Conservation (phyloP, 30 jellyfish, hydroid and myxozoan genomes). For the Pseudorhiza aurosa region DNA sequence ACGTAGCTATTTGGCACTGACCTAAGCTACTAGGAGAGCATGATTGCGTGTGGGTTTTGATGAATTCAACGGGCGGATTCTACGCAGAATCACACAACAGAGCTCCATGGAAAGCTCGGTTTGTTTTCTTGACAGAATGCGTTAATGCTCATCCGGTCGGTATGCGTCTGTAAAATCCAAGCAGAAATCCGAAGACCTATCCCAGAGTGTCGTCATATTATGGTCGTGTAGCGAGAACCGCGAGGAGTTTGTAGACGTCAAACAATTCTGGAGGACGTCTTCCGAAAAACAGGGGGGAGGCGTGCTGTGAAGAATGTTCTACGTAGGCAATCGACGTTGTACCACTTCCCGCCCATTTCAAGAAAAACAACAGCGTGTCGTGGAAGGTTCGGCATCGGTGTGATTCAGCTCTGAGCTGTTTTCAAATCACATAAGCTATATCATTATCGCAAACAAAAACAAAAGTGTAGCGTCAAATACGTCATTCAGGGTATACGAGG, state of each 20-base stretch:
- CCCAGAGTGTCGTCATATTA: slow-evolving; percentile 34
- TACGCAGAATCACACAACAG: no score
- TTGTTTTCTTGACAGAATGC: slow-evolving; percentile 7
- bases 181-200: slow-evolving; percentile 55
- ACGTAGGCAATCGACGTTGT: slow-evolving; percentile 58
- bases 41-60: no score
- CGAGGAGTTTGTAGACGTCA: slow-evolving; percentile 13
- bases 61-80: no score
- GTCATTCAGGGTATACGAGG: slow-evolving; percentile 1
- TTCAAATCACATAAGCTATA: slow-evolving; percentile 16
- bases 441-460: slow-evolving; percentile 51
- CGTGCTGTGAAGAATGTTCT: slow-evolving; percentile 52
- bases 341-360: slow-evolving; percentile 63
- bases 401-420: slow-evolving; percentile 15
- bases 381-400: background rate
- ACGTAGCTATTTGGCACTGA: no score
- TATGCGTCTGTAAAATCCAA: background rate
- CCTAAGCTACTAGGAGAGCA: no score
- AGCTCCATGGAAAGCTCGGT: slow-evolving; percentile 16
- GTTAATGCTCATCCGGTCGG: slow-evolving; percentile 52
- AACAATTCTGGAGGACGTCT: slow-evolving; percentile 28
- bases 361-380: slow-evolving; percentile 40
- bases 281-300: slow-evolving; percentile 62
- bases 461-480: background rate
- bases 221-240: slow-evolving; percentile 40